These are phyloP conservation scores for Silurus meridionalis DNA, from an alignment of 2,113 vertebrate genomes.

Conservation along the genomic window DNA sequence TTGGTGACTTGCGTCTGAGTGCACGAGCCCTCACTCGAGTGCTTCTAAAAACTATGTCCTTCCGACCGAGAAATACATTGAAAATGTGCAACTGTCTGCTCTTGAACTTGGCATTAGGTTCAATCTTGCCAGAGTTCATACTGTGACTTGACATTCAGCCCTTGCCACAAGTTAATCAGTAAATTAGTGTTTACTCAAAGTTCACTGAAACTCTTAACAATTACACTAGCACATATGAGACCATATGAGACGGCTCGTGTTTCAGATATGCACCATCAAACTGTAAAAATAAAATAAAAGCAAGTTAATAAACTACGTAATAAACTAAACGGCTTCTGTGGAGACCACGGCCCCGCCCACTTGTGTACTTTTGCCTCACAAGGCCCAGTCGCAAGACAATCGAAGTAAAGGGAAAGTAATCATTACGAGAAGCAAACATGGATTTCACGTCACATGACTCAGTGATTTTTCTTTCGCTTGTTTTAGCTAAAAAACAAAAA, in stretches of 20 bases:
- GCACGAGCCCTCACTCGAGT: neutral
- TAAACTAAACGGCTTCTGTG: too few relatives aligned
- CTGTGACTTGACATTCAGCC: neutral
- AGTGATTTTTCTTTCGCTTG: neutral
- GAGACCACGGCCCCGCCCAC: neutral
- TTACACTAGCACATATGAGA: too few relatives aligned
- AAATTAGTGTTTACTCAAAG: neutral
- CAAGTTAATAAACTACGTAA: too few relatives aligned
- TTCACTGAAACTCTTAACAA: neutral
- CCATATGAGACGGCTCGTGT: too few relatives aligned
- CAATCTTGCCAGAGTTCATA: neutral
- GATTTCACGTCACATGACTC: neutral
- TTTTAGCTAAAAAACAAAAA: too few relatives aligned
- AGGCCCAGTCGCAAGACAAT: neutral
- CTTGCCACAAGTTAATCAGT: neutral
- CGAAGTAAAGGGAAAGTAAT: neutral
- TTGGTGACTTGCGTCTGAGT: neutral
- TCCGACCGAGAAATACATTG: neutral
- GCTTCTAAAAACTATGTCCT: neutral
- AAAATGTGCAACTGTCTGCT: neutral
- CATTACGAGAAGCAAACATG: neutral
- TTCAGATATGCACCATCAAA: too few relatives aligned
- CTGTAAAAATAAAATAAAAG: neutral
- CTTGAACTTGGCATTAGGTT: neutral
- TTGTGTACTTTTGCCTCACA: neutral